A percentile compares a stretch with the other conserved stretches of the same genome.
phyloP scores from a whole-genome alignment of 1,140 invertebrate species.

The Atta cephalotes region DNA sequence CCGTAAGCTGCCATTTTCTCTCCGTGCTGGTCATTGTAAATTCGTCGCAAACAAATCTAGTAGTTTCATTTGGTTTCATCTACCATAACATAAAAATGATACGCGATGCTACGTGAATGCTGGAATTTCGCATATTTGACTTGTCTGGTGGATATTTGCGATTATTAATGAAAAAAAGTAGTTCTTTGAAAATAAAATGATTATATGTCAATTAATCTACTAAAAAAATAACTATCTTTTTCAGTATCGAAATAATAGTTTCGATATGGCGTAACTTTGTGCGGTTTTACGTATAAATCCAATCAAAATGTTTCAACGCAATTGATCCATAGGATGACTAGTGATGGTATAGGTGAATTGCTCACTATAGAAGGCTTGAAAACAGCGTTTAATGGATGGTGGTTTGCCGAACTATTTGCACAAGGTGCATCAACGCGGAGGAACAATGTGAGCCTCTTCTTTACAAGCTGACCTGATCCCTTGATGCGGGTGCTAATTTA shows the following conservation, averaged over 20 bases:
- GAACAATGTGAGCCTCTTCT: slow-evolving; percentile 60
- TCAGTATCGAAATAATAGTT: not conserved
- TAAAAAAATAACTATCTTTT: not conserved
- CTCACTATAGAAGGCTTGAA: slow-evolving; percentile 34
- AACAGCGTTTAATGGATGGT: slow-evolving; percentile 71
- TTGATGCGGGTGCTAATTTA: slow-evolving; percentile 58
- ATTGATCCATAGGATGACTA: not conserved
- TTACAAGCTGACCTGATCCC: slow-evolving; percentile 37
- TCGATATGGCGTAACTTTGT: not conserved
- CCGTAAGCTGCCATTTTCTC: slow-evolving; percentile 58
- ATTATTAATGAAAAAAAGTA: not conserved
- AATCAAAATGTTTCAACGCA: not conserved
- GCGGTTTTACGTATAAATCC: slow-evolving; percentile 2
- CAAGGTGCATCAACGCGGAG: slow-evolving; percentile 48
- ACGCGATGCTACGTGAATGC: slow-evolving; percentile 33
- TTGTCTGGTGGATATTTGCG: not conserved
- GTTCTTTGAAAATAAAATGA: not conserved
- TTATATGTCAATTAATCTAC: not conserved
- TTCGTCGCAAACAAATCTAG: slow-evolving; percentile 51
- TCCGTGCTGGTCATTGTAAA: slow-evolving; percentile 42
- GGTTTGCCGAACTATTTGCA: slow-evolving; percentile 69
- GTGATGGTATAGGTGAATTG: not conserved
- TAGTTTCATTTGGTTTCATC: not conserved
- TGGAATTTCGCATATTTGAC: slow-evolving; percentile 14
- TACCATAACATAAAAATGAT: slow-evolving; percentile 59